Conservation (phyloP, 2,113 vertebrate genomes). For the Tenrec ecaudatus region DNA sequence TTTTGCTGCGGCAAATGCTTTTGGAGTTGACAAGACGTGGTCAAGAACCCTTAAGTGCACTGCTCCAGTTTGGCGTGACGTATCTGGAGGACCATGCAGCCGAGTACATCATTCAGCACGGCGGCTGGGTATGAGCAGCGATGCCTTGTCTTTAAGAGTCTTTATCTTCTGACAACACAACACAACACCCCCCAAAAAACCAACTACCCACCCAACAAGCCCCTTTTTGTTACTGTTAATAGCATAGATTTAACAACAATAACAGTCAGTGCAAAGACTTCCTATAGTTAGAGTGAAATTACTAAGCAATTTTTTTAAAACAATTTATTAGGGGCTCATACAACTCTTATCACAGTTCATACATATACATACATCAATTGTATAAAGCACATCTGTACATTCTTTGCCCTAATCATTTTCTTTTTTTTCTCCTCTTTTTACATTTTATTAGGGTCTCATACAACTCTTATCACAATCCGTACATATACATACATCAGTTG, state of each 20-base stretch:
- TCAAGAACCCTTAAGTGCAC: conserved; percentile 86
- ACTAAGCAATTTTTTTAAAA: too few relatives aligned
- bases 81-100: conserved; percentile 92
- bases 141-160: not conserved
- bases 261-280: not conserved
- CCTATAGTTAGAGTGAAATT: not conserved
- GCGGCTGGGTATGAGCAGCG: conserved; percentile 94
- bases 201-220: too few relatives aligned
- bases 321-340: too few relatives aligned
- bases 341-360: too few relatives aligned
- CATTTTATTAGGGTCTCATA: too few relatives aligned
- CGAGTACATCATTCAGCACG: conserved; percentile 93
- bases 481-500: too few relatives aligned
- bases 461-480: too few relatives aligned
- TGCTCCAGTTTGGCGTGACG: conserved; percentile 90
- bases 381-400: too few relatives aligned
- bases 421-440: too few relatives aligned
- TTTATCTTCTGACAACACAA: not conserved
- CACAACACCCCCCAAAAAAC: not conserved
- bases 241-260: not conserved
- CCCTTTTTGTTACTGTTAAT: not conserved
- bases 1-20: conserved; percentile 92
- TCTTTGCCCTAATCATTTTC: too few relatives aligned
- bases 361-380: too few relatives aligned
- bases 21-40: conserved; percentile 86